phyloP scores from a whole-genome alignment of 2,888 invertebrate species.

The Rhabditophanes sp. region DNA sequence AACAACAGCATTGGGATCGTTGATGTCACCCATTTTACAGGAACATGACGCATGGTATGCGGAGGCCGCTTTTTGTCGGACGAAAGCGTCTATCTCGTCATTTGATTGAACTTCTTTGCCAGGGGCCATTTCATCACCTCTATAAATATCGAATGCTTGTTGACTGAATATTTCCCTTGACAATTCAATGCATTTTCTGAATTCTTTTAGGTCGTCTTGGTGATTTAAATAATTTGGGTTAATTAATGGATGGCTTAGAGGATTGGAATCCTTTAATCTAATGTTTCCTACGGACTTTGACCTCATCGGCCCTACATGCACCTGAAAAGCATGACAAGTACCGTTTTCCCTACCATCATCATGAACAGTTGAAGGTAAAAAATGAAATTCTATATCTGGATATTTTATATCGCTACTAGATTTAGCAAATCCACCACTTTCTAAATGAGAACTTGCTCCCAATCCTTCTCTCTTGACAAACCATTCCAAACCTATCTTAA shows the following conservation, averaged over 20 bases:
- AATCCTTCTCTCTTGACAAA: constrained; percentile 44
- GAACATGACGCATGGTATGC: constrained; percentile 68
- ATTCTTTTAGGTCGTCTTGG: constrained; percentile 34
- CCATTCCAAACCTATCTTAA: constrained; percentile 48
- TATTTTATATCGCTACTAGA: constrained; percentile 36
- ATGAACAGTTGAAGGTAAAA: constrained; percentile 49
- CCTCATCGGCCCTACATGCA: constrained; percentile 51
- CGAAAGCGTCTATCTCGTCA: constrained; percentile 38
- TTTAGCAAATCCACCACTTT: constrained; percentile 49
- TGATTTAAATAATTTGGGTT: constrained; percentile 71
- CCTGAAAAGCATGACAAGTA: constrained; percentile 48
- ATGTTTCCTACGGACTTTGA: constrained; percentile 70
- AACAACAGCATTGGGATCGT: constrained; percentile 53
- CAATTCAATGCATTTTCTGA: constrained; percentile 26
- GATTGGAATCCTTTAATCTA: constrained; percentile 60
- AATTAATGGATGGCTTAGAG: constrained; percentile 64
- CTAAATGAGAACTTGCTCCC: constrained; percentile 48
- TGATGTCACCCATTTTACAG: constrained; percentile 54
- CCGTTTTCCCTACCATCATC: constrained; percentile 48
- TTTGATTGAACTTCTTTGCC: constrained; percentile 27
- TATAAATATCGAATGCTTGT: constrained; percentile 34
- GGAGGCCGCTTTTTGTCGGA: constrained; percentile 46
- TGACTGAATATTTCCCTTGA: constrained; percentile 34
- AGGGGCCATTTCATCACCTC: constrained; percentile 42
- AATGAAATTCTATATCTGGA: constrained; percentile 50